Evolutionary conservation across 2,113 vertebrate genomes (phyloP), one percentile per base, ranked within the genome.

Genomic region (Cyanoderma ruficeps): DNA sequence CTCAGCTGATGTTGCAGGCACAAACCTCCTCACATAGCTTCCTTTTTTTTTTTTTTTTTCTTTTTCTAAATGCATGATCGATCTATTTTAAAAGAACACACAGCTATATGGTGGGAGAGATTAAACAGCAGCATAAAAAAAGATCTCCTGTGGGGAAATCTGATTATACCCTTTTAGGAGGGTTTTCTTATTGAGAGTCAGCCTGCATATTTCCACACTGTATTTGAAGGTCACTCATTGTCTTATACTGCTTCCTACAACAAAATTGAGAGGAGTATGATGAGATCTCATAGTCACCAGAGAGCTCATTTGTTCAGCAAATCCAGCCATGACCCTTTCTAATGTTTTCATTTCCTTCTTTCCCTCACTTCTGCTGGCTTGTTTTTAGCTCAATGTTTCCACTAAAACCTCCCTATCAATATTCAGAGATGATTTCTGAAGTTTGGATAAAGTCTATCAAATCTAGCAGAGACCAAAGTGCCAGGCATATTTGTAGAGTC

Each of bases 251-350:
- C 84, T 96, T 97, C 91, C 93, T 97, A 95, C 95, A 97, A 91
- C 83, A 97, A 96, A 97, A 96, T 42, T 85, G 90, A 95, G 95
- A 95, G 79, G 78, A 90, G 76, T 84, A 86, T 96, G 97, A 96
- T 97, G 97, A 97, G 89, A 96, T 96, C 93, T 96, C 71, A 42
- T 33, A 90, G 93, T 81, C 95, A 96, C 96, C 89, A 92, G 96
- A 97, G 97, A 97, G 92, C 96, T 97, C 96, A 97, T 97, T 97
- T 97, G 97, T 96, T 96, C 96, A 97, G 92, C 96, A 97, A 97
- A 97, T 97, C 93, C 92, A 96, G 94, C 84, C 93, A 1, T 95
- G 93, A 97, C 97, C 97, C 97, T 91, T 95, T 94, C 79, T 96
- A 96, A 96, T 95, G 63, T 90, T 96, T 94, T 86, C 60, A 72